Base-by-base conservation (phyloP, 2,888 invertebrate species). In the Petrolisthes cinctipes region DNA sequence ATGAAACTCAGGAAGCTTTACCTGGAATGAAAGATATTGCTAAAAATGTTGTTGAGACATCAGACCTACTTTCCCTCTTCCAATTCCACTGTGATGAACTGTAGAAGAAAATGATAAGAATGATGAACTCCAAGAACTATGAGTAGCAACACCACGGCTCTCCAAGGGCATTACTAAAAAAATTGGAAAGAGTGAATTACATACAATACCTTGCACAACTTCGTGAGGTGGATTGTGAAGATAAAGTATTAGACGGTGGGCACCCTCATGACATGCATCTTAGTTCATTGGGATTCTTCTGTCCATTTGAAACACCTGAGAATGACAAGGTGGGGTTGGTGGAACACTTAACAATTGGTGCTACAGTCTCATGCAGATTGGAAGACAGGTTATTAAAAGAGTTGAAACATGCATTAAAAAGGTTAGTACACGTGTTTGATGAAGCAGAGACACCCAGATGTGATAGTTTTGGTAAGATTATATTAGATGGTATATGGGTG, bases 161-260 rank as follows among this genome's bases (percentile, higher is more conserved):
- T 6, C 20, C 4, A 57, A 20, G 17, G 68, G 61, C 20, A 6
- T 56, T 75, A 5, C 66, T 78, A 2, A 66, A 84, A 20, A n/a
- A 57, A 5, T 0, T 84, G 20, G 66, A 79, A 5, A 56, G 78
- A 0, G 6, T 68, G 20, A 84, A 84, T 53, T 78, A 66, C 78
- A 66, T 84, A 68, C 73, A 68, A n/a, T 84, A 78, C 76, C 53
- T 84, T 20, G 66, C 78, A 3, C 84, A 84, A 23, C 9, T 84
- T 11, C 84, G 78, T n/a, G 53, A 37, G 14, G 84, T 78, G 6
- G 75, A 84, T 54, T 51, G 76, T 1, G 78, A 78, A n/a, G 78
- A 66, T 9, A 84, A 84, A 53, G 17, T 61, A 23, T 14, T 78
- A 37, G 9, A 73, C 1, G 84, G 78, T 0, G 4, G 14, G 0